Conservation (phyloP, 2,888 invertebrate genomes). For the Eupsilia transversa region DNA sequence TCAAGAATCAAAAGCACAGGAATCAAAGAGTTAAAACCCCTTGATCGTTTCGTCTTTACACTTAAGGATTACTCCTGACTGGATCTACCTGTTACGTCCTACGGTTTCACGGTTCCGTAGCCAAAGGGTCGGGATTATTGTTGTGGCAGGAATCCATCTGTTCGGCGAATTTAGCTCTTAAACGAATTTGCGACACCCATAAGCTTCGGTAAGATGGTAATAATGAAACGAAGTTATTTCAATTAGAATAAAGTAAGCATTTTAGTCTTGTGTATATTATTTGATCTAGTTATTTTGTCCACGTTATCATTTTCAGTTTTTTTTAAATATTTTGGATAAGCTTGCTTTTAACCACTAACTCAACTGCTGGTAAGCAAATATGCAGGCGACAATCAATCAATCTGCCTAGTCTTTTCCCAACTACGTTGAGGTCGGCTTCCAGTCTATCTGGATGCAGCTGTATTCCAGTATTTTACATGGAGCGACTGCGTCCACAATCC, state of each 20-base stretch:
- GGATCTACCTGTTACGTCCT: slow-evolving; percentile 53
- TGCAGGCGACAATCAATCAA: background rate
- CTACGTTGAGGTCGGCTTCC: background rate
- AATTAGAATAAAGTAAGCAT: background rate
- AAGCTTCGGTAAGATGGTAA: slow-evolving; percentile 17
- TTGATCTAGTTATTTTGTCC: background rate
- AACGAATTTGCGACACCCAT: slow-evolving; percentile 31
- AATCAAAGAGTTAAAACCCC: slow-evolving; percentile 25
- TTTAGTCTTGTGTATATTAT: background rate
- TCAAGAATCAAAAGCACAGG: slow-evolving; percentile 9
- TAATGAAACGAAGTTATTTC: slow-evolving; percentile 18
- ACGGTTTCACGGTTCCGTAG: slow-evolving; percentile 44
- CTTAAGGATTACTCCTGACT: slow-evolving; percentile 42
- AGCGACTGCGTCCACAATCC: too few relatives aligned
- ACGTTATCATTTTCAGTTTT: background rate
- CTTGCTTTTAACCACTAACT: background rate
- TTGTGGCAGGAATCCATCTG: slow-evolving; percentile 51
- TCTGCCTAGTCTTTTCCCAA: background rate
- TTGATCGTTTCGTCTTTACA: slow-evolving; percentile 36
- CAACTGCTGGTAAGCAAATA: background rate
- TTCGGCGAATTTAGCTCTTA: slow-evolving; percentile 38
- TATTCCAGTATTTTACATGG: too few relatives aligned
- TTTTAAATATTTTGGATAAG: too few relatives aligned
- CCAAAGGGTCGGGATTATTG: slow-evolving; percentile 54
- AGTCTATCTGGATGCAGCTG: background rate